Evolutionary conservation across 2,797 vertebrate genomes (phyloP), one percentile per base, ranked within the genome.

Genomic region (Periparus ater): DNA sequence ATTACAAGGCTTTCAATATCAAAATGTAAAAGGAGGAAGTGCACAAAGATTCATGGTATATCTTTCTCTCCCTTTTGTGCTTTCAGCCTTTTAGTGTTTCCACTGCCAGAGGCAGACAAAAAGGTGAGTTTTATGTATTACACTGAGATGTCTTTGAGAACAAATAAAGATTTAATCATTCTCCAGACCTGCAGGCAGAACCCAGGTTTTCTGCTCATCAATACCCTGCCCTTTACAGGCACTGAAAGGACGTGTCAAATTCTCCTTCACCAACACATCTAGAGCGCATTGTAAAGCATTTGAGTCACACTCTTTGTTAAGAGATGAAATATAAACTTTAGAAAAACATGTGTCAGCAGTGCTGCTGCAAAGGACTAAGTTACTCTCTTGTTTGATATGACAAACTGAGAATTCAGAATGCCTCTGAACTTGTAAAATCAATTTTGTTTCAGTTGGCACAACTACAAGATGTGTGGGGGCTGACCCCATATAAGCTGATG

Each of bases 111-210:
- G 79, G 47, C 71, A 88, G 60, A 87, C 67, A 92, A 72, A 94
- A 91, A 89, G 63, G 91, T 11, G 23, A 57, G 60, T 91, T 86
- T 81, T 85, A 89, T 73, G 81, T 75, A 82, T 65, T 91, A 60
- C 0, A 1, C 36, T 44, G 87, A 78, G 55, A 78, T 54, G 54
- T 18, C 70, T 92, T 67, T 81, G 77, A 82, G 74, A 81, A 87
- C 1, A 18, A 91, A n/a, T 50, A 63, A 45, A 72, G 68, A 55
- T 70, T 78, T 63, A 84, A 42, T 81, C 76, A 44, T 86, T 47
- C 55, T 58, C 81, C 74, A 79, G 62, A 74, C 36, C 65, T 47
- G 22, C 40, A 76, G 60, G 80, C 66, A 86, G 89, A 92, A 83
- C 6, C 5, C 58, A 68, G 20, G 29, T 89, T 86, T 93, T 71